These are phyloP conservation scores for Cheilosia pagana DNA, from an alignment of 2,888 invertebrate species.

Conservation along the genomic window DNA sequence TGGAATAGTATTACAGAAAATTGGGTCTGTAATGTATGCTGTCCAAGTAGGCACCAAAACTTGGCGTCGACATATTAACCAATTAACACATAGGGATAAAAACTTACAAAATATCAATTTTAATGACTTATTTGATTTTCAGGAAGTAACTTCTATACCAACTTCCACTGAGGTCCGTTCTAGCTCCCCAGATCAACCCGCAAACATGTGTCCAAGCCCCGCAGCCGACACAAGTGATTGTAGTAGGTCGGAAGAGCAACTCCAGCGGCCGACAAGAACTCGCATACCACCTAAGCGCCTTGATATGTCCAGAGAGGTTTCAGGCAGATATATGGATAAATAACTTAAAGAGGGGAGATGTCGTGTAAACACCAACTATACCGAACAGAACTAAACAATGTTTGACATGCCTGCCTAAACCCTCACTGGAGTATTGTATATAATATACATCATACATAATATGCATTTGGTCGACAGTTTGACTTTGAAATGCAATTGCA, in stretches of 20 bases:
- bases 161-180: not conserved
- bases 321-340: not conserved
- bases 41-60: slow-evolving; percentile 16
- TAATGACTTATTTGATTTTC: not conserved
- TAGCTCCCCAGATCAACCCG: not conserved
- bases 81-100: not conserved
- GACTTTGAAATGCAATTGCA: no score
- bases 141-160: not conserved
- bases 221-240: not conserved
- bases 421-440: no score
- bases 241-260: not conserved
- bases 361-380: not conserved
- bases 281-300: slow-evolving; percentile 2
- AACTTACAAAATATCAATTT: not conserved
- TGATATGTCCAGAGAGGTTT: slow-evolving; percentile 2
- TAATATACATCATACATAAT: no score
- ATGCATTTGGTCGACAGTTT: no score
- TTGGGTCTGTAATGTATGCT: slow-evolving; percentile 24
- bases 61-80: slow-evolving; percentile 30
- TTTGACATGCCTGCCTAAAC: no score
- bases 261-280: not conserved
- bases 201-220: not conserved
- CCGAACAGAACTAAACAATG: not conserved
- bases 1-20: not conserved
- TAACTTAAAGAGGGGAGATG: slow-evolving; percentile 14